Base-by-base conservation (phyloP, 2,888 invertebrate species). In the Malthinus seriepunctatus region DNA sequence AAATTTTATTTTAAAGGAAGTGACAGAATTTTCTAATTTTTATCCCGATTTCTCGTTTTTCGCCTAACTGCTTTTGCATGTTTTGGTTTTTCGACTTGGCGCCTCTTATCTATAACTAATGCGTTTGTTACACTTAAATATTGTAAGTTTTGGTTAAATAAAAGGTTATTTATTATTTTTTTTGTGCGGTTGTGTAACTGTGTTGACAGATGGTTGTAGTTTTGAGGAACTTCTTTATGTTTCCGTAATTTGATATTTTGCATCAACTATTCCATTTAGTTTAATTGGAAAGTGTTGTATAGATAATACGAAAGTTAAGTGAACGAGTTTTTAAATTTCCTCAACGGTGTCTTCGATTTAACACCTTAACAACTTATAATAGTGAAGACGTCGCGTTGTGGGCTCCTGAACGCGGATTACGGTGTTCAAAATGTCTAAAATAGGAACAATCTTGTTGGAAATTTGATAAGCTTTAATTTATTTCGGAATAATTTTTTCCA, bases 141-240 rank as follows among this genome's bases (percentile, higher is more conserved):
- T 51, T 42, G 42, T 51, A 34, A 38, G n/a, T 23, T 23, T 23
- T 23, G 23, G 51, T 23, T 51, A 51, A 45, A 51, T 31, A 39
- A 37, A 47, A 46, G 31, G 23, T 51, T 51, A 35, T 34, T 51
- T 31, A 11, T n/a, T 7, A 32, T 32, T 32, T 47, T 52, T 51
- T 48, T 56, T 33, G 38, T 31, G 34, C 31, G 32, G 11, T 39
- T 50, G 45, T 51, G 23, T 23, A 23, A 23, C 23, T 23, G 59
- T 55, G 59, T 55, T 51, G 59, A 59, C 59, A 59, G 59, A 59
- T 59, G 56, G 45, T 39, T 39, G 33, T 31, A 47, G 38, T 38
- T 50, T n/a, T 31, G 51, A 46, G 39, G 47, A 54, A 31, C 58
- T 56, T 46, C 11, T 53, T 59, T 54, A 54, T 59, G 51, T 59